These are phyloP conservation scores for Ramazzottius varieornatus DNA, from an alignment of 2,888 invertebrate species.

Conservation along the genomic window DNA sequence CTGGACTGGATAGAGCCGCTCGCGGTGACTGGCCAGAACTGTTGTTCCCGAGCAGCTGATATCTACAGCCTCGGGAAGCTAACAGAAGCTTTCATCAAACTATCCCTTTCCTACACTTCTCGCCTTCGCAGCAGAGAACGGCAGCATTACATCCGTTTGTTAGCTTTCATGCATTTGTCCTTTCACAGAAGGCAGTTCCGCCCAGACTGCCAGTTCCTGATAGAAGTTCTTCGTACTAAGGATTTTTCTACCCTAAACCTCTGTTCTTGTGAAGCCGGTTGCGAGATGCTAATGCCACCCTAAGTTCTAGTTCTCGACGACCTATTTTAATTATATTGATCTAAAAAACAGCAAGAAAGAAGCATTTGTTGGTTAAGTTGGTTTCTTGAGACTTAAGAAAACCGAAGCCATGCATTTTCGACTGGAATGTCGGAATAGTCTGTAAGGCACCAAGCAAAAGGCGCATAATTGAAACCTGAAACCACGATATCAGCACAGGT, in stretches of 20 bases:
- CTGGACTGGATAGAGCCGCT: neutral
- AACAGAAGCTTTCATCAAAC: neutral
- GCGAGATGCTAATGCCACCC: slow-evolving; percentile 3
- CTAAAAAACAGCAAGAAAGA: too few relatives aligned
- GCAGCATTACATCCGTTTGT: neutral
- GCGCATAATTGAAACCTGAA: too few relatives aligned
- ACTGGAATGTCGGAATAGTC: too few relatives aligned
- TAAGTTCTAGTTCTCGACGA: too few relatives aligned
- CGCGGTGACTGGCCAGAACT: neutral
- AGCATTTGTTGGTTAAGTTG: too few relatives aligned
- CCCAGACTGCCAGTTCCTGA: neutral
- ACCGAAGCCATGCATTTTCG: too few relatives aligned
- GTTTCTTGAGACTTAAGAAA: too few relatives aligned
- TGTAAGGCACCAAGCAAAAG: too few relatives aligned
- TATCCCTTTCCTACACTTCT: neutral
- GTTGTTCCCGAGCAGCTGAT: neutral
- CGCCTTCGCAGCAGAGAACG: neutral
- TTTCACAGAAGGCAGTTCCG: neutral
- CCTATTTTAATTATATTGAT: too few relatives aligned
- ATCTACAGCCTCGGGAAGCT: neutral
- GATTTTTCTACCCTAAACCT: neutral
- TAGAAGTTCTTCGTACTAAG: neutral
- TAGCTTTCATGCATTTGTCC: neutral
- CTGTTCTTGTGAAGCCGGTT: neutral
- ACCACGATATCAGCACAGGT: too few relatives aligned